Evolutionary conservation across 92 coral and sea anemone genomes (phyloP).

Genomic region (Porites rus): DNA sequence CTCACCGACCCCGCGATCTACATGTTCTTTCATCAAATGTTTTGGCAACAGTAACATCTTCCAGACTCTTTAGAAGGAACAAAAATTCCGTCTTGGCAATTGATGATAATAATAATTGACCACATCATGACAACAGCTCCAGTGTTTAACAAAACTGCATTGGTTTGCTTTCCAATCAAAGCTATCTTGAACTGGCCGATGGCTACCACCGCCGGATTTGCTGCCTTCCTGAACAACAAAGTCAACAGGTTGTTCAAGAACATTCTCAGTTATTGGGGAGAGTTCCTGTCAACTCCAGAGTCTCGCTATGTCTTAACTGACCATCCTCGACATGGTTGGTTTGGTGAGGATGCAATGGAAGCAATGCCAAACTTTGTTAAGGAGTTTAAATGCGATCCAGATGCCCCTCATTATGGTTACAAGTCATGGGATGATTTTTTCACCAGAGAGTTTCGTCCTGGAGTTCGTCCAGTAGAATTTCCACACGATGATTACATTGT

Average conservation of each 20-base stretch:
- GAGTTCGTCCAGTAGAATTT: conserved; percentile 63
- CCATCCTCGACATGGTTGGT: conserved; percentile 61
- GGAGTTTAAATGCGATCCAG: conserved; percentile 63
- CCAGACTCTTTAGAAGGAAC: conserved; percentile 42
- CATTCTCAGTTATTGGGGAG: conserved; percentile 65
- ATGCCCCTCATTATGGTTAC: conserved; percentile 44
- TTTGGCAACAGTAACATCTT: conserved; percentile 64
- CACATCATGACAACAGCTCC: conserved; percentile 62
- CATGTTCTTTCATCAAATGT: conserved; percentile 80
- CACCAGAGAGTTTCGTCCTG: conserved; percentile 66
- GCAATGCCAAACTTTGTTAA: conserved; percentile 67
- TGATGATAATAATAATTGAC: conserved; percentile 66
- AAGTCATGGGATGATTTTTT: conserved; percentile 76
- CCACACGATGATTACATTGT: conserved; percentile 59
- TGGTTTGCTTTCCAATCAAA: conserved; percentile 50
- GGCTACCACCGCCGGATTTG: conserved; percentile 76
- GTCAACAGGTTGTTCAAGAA: conserved; percentile 61
- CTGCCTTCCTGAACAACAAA: conserved; percentile 71
- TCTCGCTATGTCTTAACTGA: conserved; percentile 54
- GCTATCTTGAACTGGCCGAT: conserved; percentile 65
- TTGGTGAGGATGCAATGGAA: conserved; percentile 64
- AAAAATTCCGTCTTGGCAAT: conserved; percentile 58
- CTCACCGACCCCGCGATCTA: conserved; percentile 68
- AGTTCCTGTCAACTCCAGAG: conserved; percentile 43
- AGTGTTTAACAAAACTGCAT: conserved; percentile 63